Evolutionary conservation across 2,797 vertebrate species (phyloP).

Genomic region (Tangara arthus): DNA sequence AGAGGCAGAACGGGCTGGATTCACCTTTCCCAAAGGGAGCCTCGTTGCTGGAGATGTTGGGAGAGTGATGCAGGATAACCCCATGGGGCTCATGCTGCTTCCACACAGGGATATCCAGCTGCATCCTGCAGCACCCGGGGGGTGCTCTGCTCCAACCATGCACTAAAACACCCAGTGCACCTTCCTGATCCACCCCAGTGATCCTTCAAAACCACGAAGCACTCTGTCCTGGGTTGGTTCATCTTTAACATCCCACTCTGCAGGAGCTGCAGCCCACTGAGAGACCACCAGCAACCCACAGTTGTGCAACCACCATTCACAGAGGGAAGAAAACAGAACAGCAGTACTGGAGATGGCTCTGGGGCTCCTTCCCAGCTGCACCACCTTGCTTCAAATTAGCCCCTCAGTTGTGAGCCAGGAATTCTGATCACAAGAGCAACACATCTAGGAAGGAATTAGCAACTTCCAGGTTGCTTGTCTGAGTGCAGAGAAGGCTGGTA

Average conservation of each 20-base stretch:
- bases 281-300: background rate
- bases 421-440: background rate
- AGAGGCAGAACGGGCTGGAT: rapidly evolving
- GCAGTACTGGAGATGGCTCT: background rate
- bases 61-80: background rate
- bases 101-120: background rate
- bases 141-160: background rate
- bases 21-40: background rate
- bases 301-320: background rate
- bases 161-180: background rate
- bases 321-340: background rate
- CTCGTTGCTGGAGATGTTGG: background rate
- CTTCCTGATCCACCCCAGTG: rapidly evolving
- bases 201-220: background rate
- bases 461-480: background rate
- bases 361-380: background rate
- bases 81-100: rapidly evolving
- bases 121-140: background rate
- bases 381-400: background rate
- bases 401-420: background rate
- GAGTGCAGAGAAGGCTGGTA: background rate
- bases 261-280: background rate
- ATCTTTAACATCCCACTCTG: background rate
- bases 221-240: background rate
- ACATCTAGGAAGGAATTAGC: background rate